These are phyloP conservation scores for Neolamprologus devosi DNA, from an alignment of 2,113 vertebrate species.

Conservation along the genomic window DNA sequence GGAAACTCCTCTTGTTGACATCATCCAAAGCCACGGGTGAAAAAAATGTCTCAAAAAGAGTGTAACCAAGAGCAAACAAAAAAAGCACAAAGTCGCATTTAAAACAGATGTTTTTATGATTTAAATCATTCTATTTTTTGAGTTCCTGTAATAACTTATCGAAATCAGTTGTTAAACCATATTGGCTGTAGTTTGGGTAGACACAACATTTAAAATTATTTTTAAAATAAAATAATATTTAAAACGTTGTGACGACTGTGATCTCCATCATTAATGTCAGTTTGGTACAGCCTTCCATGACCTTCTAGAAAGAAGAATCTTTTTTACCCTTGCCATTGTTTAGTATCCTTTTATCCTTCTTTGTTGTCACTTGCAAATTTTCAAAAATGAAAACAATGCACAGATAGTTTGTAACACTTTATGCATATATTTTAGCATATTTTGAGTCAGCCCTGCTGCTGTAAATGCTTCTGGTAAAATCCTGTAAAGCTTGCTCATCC, in stretches of 20 bases:
- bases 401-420: not conserved
- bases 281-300: not conserved
- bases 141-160: not conserved
- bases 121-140: not conserved
- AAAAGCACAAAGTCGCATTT: not conserved
- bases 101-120: not conserved
- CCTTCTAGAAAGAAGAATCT: not conserved
- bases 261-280: not conserved
- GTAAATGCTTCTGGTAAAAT: not conserved
- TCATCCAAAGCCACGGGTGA: not conserved
- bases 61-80: rapidly evolving
- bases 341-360: not conserved
- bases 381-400: not conserved
- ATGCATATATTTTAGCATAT: not conserved
- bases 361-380: not conserved
- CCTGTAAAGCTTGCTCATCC: not conserved
- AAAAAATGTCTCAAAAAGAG: not conserved
- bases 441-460: not conserved
- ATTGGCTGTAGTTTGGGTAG: not conserved
- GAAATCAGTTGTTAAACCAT: rapidly evolving
- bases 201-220: not conserved
- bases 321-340: not conserved
- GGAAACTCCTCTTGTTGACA: not conserved
- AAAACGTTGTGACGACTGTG: not conserved
- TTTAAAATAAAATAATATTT: not conserved